Conservation (phyloP, 1,140 invertebrate genomes). For the Dendroctonus valens region DNA sequence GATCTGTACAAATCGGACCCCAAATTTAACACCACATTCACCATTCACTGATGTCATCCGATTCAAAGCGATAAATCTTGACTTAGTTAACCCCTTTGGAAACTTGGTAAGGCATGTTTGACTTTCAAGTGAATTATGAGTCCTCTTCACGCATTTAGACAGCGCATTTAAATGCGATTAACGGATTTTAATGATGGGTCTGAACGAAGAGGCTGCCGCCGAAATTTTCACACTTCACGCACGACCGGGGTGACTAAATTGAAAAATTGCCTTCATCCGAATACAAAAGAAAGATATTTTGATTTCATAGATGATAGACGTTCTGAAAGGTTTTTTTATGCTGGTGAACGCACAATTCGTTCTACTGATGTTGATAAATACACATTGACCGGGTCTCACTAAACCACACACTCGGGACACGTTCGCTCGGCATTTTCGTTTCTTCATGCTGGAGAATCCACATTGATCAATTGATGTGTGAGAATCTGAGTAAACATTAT, state of each 20-base stretch:
- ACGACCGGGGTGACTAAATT: conserved; percentile 21
- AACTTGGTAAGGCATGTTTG: conserved; percentile 41
- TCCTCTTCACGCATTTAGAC: conserved; percentile 40
- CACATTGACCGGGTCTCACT: background rate
- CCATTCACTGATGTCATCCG: conserved; percentile 37
- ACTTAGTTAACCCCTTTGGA: conserved; percentile 43
- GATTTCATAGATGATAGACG: background rate
- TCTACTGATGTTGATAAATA: conserved; percentile 5
- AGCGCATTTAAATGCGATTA: conserved; percentile 48
- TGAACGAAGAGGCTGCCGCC: conserved; percentile 21
- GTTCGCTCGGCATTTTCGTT: no score
- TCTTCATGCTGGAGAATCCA: no score
- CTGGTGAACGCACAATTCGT: conserved; percentile 2
- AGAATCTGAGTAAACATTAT: no score
- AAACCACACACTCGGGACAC: no score
- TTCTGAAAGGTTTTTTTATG: conserved; percentile 1
- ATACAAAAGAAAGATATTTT: conserved; percentile 16
- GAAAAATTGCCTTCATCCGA: conserved; percentile 13
- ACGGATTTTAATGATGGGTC: conserved; percentile 45
- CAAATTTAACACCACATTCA: conserved; percentile 37
- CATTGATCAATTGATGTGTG: no score
- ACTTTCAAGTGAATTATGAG: conserved; percentile 47
- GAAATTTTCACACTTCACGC: conserved; percentile 35
- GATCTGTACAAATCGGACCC: conserved; percentile 11
- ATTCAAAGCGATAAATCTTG: conserved; percentile 45